Conservation (phyloP, 2,888 invertebrate species). For the Hoplodrina blanda region DNA sequence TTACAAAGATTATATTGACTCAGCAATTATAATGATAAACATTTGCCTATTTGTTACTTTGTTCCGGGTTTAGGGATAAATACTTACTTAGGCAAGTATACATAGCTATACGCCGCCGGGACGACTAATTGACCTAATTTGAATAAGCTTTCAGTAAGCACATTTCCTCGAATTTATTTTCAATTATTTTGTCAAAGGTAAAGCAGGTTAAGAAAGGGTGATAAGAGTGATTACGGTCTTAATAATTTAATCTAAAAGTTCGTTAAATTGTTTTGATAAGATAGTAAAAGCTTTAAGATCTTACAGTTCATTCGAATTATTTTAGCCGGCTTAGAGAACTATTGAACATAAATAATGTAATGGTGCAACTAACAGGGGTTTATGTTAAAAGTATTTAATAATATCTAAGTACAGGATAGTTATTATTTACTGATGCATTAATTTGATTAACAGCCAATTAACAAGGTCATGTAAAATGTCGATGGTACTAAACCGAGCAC, state of each 20-base stretch:
- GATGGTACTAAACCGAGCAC: conserved; percentile 68
- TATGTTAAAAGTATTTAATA: background rate
- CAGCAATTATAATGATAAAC: conserved; percentile 66
- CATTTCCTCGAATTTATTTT: conserved; percentile 70
- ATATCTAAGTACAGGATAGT: background rate
- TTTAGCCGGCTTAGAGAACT: background rate
- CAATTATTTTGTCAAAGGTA: conserved; percentile 66
- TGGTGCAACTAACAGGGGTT: background rate
- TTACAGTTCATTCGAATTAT: conserved; percentile 13
- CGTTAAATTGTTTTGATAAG: conserved; percentile 44
- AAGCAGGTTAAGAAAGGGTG: conserved; percentile 53
- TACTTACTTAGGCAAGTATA: conserved; percentile 62
- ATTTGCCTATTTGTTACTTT: conserved; percentile 64
- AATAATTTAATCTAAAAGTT: conserved; percentile 52
- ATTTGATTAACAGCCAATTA: conserved; percentile 56
- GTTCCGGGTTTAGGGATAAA: conserved; percentile 61
- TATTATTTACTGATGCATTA: conserved; percentile 29
- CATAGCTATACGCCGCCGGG: conserved; percentile 56
- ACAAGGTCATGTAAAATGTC: conserved; percentile 64
- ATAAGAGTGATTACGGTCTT: conserved; percentile 52
- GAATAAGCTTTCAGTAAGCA: conserved; percentile 72
- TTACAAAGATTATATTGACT: conserved; percentile 61
- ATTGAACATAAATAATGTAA: conserved; percentile 1
- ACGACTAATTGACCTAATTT: conserved; percentile 76
- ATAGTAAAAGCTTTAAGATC: conserved; percentile 24